These are phyloP conservation scores for Anthonomus grandis DNA, from an alignment of 1,140 invertebrate genomes.

Conservation along the genomic window DNA sequence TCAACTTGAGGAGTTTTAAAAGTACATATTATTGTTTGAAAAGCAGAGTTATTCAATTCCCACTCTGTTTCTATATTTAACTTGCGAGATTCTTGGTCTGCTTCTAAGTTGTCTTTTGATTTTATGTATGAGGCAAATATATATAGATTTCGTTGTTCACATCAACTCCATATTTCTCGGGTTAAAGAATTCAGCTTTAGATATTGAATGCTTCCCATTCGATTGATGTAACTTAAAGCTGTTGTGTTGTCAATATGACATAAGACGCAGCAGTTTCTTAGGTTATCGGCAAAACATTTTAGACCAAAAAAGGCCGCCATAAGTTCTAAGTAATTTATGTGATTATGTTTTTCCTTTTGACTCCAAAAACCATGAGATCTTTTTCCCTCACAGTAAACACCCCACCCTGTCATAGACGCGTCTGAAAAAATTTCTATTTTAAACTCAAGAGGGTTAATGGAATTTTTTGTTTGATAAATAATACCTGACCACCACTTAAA, in stretches of 20 bases:
- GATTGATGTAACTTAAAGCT: constrained; percentile 49
- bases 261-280: constrained; percentile 9
- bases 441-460: constrained; percentile 15
- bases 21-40: constrained; percentile 17
- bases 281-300: constrained; percentile 32
- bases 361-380: constrained; percentile 32
- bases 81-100: constrained; percentile 34
- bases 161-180: constrained; percentile 36
- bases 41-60: background rate
- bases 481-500: constrained; percentile 38
- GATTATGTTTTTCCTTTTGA: constrained; percentile 20
- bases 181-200: background rate
- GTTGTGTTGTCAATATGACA: constrained; percentile 34
- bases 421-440: constrained; percentile 37
- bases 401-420: constrained; percentile 39
- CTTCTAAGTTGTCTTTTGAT: constrained; percentile 31
- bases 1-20: constrained; percentile 37
- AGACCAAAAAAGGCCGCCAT: constrained; percentile 33
- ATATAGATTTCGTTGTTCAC: constrained; percentile 34
- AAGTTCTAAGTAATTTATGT: constrained; percentile 40
- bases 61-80: constrained; percentile 2
- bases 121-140: constrained; percentile 35
- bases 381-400: constrained; percentile 25
- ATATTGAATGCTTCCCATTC: constrained; percentile 27
- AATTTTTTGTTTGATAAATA: constrained; percentile 24